Conservation (phyloP, 2,113 vertebrate genomes). For the Onychostoma macrolepis region DNA sequence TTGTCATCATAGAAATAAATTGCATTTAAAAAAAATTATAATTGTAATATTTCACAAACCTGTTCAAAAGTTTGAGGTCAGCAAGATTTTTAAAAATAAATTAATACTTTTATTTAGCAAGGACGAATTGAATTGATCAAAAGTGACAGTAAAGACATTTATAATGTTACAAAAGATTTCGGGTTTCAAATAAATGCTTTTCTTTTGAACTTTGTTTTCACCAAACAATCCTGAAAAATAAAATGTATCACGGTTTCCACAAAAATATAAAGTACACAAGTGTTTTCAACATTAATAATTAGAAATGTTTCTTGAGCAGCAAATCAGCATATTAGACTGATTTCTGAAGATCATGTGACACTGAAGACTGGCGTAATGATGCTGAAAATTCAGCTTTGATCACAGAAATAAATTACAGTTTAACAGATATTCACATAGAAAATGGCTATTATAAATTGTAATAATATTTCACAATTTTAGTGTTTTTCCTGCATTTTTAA, state of each 20-base stretch:
- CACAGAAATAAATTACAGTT: background rate
- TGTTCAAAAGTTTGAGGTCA: background rate
- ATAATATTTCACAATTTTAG: background rate
- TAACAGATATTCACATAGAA: background rate
- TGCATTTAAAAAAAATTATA: no score
- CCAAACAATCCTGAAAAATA: background rate
- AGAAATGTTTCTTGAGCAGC: background rate
- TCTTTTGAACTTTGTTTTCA: background rate
- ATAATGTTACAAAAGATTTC: background rate
- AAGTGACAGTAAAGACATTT: background rate
- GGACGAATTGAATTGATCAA: background rate
- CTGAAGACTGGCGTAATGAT: background rate
- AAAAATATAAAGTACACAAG: background rate
- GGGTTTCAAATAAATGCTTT: background rate
- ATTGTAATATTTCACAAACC: background rate
- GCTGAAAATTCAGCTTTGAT: background rate
- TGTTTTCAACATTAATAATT: background rate
- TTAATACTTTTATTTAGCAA: background rate
- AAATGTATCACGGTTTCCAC: background rate
- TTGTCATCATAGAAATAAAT: background rate
- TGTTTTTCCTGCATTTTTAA: background rate
- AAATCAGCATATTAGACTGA: background rate
- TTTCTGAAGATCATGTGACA: background rate
- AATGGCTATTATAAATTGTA: background rate
- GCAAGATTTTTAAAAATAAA: background rate